Evolutionary conservation across 2,113 vertebrate species (phyloP).

Genomic region (Centrocercus urophasianus): DNA sequence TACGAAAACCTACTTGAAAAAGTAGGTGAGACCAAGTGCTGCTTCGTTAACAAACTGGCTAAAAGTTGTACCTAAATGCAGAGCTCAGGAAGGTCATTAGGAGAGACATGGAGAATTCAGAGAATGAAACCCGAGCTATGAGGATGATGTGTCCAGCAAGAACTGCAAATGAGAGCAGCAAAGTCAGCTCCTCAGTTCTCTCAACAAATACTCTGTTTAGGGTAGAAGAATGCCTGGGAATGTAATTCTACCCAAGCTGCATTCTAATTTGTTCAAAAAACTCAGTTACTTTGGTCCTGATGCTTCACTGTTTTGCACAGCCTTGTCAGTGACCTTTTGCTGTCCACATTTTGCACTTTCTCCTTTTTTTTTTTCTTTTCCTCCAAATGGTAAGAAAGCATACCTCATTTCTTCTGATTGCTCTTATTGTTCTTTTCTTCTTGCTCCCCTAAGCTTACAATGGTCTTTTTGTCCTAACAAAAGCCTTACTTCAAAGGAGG

Average conservation of each 20-base stretch:
- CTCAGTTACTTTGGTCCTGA: neutral
- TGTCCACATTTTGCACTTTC: neutral
- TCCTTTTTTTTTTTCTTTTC: neutral
- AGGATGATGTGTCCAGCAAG: neutral
- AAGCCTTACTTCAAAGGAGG: neutral
- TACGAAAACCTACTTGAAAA: neutral
- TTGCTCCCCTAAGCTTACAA: neutral
- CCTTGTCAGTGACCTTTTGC: neutral
- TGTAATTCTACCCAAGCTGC: neutral
- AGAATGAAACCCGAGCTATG: constrained; percentile 7
- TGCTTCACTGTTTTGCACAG: neutral
- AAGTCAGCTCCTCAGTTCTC: constrained; percentile 8
- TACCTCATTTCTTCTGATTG: neutral
- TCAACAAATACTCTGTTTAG: neutral
- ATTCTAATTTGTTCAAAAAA: neutral
- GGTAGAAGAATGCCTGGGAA: neutral
- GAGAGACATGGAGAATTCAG: neutral
- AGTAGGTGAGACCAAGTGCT: neutral
- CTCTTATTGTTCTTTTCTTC: neutral
- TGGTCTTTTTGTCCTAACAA: neutral
- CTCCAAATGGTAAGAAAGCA: neutral
- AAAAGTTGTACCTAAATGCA: neutral
- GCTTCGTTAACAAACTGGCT: neutral
- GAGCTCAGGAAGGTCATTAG: neutral
- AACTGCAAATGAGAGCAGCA: neutral